These are phyloP conservation scores for Ceriagrion tenellum DNA, from an alignment of 2,888 invertebrate genomes.

Conservation along the genomic window DNA sequence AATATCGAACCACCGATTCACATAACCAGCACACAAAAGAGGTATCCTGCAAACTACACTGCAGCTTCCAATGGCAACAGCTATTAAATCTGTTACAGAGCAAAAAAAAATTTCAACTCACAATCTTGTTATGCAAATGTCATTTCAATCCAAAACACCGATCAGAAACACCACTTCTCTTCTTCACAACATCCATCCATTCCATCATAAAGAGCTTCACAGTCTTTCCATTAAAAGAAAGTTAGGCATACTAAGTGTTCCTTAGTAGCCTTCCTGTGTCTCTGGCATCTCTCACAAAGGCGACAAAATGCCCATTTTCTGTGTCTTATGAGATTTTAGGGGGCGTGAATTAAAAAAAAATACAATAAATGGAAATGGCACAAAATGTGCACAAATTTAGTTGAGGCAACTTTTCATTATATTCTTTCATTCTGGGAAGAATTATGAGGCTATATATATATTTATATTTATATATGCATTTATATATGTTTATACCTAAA, in stretches of 20 bases:
- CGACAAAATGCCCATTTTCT: slow-evolving; percentile 60
- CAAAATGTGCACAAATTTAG: slow-evolving; percentile 55
- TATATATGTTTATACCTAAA: slow-evolving; percentile 58
- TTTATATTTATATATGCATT: slow-evolving; percentile 47
- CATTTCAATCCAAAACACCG: slow-evolving; percentile 57
- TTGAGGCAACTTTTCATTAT: slow-evolving; percentile 62
- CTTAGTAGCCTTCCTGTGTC: slow-evolving; percentile 54
- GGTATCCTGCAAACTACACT: slow-evolving; percentile 68
- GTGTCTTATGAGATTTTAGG: slow-evolving; percentile 28
- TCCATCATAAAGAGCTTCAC: slow-evolving; percentile 54
- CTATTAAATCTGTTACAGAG: slow-evolving; percentile 66
- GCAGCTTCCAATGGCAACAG: slow-evolving; percentile 68
- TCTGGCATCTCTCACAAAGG: slow-evolving; percentile 63
- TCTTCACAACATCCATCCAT: slow-evolving; percentile 65
- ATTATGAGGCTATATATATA: slow-evolving; percentile 41
- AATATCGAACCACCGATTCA: slow-evolving; percentile 65
- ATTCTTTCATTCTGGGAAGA: slow-evolving; percentile 61
- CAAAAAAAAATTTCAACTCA: slow-evolving; percentile 58
- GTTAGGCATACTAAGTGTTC: slow-evolving; percentile 43
- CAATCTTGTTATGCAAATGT: slow-evolving; percentile 60
- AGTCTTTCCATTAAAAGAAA: slow-evolving; percentile 46
- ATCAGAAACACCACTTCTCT: slow-evolving; percentile 62
- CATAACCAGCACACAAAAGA: slow-evolving; percentile 68
- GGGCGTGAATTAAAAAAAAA: slow-evolving; percentile 43
- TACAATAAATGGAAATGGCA: slow-evolving; percentile 51